Evolutionary conservation across 2,888 invertebrate species (phyloP), one percentile per base, ranked within the genome.

Genomic region (Clistopyga incitator): DNA sequence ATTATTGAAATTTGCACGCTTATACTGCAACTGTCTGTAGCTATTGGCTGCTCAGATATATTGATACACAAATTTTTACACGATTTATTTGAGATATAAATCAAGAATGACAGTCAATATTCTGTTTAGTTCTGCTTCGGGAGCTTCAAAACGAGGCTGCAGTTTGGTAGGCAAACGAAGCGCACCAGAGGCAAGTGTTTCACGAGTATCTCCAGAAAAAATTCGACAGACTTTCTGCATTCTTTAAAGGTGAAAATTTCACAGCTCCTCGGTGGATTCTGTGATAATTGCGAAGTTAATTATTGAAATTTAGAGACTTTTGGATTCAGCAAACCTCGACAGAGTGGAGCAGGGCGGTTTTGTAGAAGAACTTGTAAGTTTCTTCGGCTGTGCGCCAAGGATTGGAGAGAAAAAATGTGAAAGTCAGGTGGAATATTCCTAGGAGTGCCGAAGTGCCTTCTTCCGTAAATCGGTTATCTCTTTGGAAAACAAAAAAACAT

Each of bases 191-290:
- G 85, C 70, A 92, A 85, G 80, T 92, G 90, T 81, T 88, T 85
- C 84, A 92, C 85, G 74, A 91, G 91, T 78, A 89, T 76, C 84
- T 84, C 81, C 13, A 82, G 86, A 85, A 92, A 92, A 54, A 89
- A 85, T 68, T 90, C 84, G 34, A 92, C 68, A 47, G 88, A 81
- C 29, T 85, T 77, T 65, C 88, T 87, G 71, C 89, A 88, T 78
- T 92, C 88, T 38, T 65, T 67, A 13, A 87, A 84, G 4, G 87
- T 88, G 71, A 92, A 91, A 81, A 92, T 75, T 86, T 90, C 89
- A 38, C 86, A 78, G 67, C 88, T 89, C 79, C 90, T 86, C 23
- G 91, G 90, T 52, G 91, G 90, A 84, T 91, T 83, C 92, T 92
- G 79, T 11, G 71, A n/a, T 29, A n/a, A 61, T n/a, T n/a, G 6